Conservation (phyloP, 2,888 invertebrate genomes). For the Apamea monoglypha region DNA sequence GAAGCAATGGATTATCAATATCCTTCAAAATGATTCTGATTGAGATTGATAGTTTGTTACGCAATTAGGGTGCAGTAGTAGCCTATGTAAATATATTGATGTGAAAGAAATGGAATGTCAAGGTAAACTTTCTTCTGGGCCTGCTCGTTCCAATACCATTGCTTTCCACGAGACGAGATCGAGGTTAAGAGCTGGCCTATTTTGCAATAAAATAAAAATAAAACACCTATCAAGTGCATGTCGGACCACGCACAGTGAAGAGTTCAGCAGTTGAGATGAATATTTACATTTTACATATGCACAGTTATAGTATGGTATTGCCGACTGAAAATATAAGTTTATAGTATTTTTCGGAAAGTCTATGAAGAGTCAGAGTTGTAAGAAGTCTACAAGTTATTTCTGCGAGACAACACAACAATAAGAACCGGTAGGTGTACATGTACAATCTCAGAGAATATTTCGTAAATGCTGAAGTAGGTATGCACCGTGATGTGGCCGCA, state of each 20-base stretch:
- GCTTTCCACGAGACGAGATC: too few relatives aligned
- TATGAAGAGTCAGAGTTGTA: not conserved
- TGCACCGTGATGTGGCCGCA: not conserved
- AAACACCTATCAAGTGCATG: not conserved
- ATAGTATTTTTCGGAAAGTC: not conserved
- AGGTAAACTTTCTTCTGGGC: not conserved
- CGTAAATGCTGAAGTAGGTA: not conserved
- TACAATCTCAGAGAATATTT: not conserved
- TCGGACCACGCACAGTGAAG: not conserved
- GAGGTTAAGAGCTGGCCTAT: too few relatives aligned
- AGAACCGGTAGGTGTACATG: not conserved
- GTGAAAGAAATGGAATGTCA: not conserved
- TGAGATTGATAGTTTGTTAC: too few relatives aligned
- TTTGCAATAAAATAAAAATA: too few relatives aligned
- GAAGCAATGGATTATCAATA: too few relatives aligned
- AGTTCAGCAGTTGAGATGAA: not conserved
- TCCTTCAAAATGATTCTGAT: too few relatives aligned
- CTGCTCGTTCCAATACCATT: not conserved
- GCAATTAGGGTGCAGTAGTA: too few relatives aligned
- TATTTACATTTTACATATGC: not conserved
- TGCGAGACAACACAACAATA: not conserved
- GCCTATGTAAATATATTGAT: not conserved
- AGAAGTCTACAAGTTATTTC: not conserved
- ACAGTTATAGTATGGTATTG: not conserved
- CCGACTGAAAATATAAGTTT: not conserved